phyloP scores from a whole-genome alignment of 2,888 invertebrate genomes.

The Syrista parreyssii region DNA sequence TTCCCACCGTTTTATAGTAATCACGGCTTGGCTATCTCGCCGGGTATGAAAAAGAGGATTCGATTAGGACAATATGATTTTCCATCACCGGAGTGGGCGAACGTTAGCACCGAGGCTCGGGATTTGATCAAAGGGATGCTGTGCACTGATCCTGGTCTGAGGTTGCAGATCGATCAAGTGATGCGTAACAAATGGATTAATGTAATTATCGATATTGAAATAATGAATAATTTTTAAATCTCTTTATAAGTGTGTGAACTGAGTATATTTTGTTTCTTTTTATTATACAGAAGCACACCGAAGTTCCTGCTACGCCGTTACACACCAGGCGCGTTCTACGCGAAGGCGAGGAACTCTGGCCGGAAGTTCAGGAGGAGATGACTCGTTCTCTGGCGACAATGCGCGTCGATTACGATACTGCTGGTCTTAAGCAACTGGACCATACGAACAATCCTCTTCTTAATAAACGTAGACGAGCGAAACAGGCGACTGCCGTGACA shows the following conservation, averaged over 20 bases:
- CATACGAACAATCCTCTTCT: slow-evolving; percentile 93
- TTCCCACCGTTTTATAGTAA: slow-evolving; percentile 99
- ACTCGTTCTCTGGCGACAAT: slow-evolving; percentile 96
- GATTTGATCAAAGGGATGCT: slow-evolving; percentile 95
- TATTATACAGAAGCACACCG: slow-evolving; percentile 74
- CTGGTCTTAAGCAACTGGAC: slow-evolving; percentile 87
- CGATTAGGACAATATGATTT: slow-evolving; percentile 97
- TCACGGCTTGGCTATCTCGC: slow-evolving; percentile 96
- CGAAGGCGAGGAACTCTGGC: slow-evolving; percentile 94
- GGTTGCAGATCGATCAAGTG: slow-evolving; percentile 92
- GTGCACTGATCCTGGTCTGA: slow-evolving; percentile 91
- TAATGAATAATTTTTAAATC: neutral
- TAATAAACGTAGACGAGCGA: slow-evolving; percentile 76
- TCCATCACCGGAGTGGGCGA: slow-evolving; percentile 95
- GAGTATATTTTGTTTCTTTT: slow-evolving; percentile 11
- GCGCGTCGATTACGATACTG: slow-evolving; percentile 97
- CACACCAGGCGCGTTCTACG: slow-evolving; percentile 89
- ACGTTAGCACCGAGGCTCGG: slow-evolving; percentile 94
- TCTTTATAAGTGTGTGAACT: slow-evolving; percentile 1
- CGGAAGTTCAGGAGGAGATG: slow-evolving; percentile 99
- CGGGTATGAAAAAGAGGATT: slow-evolving; percentile 98
- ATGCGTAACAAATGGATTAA: slow-evolving; percentile 90
- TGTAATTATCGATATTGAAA: slow-evolving; percentile 67
- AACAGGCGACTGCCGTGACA: slow-evolving; percentile 39
- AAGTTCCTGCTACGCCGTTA: slow-evolving; percentile 95